A percentile compares a stretch with the other conserved stretches of the same genome.
phyloP scores from a whole-genome alignment of 1,140 invertebrate genomes.

The Zaprionus lachaisei region DNA sequence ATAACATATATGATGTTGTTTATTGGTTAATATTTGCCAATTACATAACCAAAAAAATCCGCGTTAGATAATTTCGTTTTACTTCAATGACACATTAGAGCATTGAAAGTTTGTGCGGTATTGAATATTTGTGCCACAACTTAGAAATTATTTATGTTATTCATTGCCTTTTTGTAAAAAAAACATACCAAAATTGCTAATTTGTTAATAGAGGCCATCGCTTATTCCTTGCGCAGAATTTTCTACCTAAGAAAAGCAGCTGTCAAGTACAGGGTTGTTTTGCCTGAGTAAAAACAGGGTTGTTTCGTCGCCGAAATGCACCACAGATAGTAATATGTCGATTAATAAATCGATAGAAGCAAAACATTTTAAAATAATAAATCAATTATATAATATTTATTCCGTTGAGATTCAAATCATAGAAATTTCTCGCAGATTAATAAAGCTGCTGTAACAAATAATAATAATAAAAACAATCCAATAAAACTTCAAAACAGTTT shows the following conservation, averaged over 20 bases:
- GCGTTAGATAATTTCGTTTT: slow-evolving; percentile 64
- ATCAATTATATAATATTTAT: not conserved
- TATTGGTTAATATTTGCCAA: slow-evolving; percentile 51
- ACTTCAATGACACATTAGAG: not conserved
- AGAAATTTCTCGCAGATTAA: not conserved
- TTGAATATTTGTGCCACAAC: not conserved
- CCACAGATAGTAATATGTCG: not conserved
- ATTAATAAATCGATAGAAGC: slow-evolving; percentile 6
- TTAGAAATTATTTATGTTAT: not conserved
- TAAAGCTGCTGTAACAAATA: too few species aligned
- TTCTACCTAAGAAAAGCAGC: slow-evolving; percentile 69
- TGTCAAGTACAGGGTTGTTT: slow-evolving; percentile 53
- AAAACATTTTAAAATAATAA: too few species aligned
- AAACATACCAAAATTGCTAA: slow-evolving; percentile 81
- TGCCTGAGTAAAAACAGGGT: slow-evolving; percentile 22
- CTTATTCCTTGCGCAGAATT: slow-evolving; percentile 48
- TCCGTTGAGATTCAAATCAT: not conserved
- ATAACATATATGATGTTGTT: slow-evolving; percentile 7
- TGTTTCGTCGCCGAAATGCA: not conserved
- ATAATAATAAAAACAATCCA: not conserved
- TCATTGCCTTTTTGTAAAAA: not conserved
- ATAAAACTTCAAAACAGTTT: slow-evolving; percentile 1
- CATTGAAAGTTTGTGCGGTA: not conserved
- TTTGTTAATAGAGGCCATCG: slow-evolving; percentile 80
- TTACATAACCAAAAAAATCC: slow-evolving; percentile 80